Conservation (phyloP, 2,888 invertebrate species). For the Phania funesta region DNA sequence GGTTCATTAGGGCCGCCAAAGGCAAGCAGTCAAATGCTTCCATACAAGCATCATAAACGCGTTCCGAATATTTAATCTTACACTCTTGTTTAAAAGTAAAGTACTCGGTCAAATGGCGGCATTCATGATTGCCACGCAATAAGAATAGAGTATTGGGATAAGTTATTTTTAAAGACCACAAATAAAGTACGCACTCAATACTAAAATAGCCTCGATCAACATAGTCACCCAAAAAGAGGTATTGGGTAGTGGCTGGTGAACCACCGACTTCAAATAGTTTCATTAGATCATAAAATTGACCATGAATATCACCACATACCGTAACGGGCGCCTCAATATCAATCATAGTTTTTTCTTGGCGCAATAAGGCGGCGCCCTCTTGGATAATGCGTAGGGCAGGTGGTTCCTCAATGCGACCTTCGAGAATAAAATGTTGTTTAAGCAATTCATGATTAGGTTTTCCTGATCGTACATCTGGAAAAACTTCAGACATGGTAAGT, state of each 20-base stretch:
- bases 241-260: slow-evolving; percentile 97
- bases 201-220: slow-evolving; percentile 97
- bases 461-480: slow-evolving; percentile 91
- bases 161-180: slow-evolving; percentile 99
- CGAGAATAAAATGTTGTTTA: slow-evolving; percentile 98
- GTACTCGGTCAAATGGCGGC: slow-evolving; percentile 99
- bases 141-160: slow-evolving; percentile 99
- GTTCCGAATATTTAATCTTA: slow-evolving; percentile 99
- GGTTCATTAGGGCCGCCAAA: slow-evolving; percentile 99
- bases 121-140: slow-evolving; percentile 99
- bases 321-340: slow-evolving; percentile 99
- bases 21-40: slow-evolving; percentile 99
- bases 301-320: slow-evolving; percentile 99
- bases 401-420: slow-evolving; percentile 98
- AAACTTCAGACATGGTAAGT: slow-evolving; percentile 96
- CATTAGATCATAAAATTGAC: slow-evolving; percentile 99
- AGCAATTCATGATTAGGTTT: slow-evolving; percentile 97
- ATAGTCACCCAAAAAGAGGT: slow-evolving; percentile 99
- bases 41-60: slow-evolving; percentile 99
- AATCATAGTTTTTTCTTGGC: slow-evolving; percentile 97
- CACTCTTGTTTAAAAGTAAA: slow-evolving; percentile 99
- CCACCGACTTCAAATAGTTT: slow-evolving; percentile 98
- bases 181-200: slow-evolving; percentile 94
- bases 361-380: slow-evolving; percentile 94
- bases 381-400: slow-evolving; percentile 98